Percentiles rank a stretch among this genome's conserved stretches.
Conservation (phyloP, 2,113 vertebrate species). For the Myiopsitta monachus region DNA sequence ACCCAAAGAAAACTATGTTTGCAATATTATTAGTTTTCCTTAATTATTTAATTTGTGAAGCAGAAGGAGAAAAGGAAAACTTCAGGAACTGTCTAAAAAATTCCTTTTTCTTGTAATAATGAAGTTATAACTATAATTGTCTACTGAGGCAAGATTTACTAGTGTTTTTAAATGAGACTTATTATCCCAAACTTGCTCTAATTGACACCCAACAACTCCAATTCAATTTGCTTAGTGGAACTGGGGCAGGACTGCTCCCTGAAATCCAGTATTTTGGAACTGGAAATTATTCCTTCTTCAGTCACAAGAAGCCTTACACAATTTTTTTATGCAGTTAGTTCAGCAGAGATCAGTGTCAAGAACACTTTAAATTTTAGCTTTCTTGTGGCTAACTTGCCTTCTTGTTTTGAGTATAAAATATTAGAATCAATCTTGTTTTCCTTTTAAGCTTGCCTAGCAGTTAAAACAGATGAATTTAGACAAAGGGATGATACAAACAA, state of each 20-base stretch:
- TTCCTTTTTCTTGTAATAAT: background rate
- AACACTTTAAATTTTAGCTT: background rate
- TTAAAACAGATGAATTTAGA: background rate
- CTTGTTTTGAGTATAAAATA: background rate
- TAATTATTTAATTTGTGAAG: background rate
- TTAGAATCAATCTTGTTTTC: background rate
- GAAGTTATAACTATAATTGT: background rate
- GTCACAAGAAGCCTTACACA: background rate
- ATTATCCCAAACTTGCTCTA: background rate
- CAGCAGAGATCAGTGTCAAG: background rate
- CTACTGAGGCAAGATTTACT: background rate
- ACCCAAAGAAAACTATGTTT: background rate
- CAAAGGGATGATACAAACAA: background rate
- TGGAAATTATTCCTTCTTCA: background rate
- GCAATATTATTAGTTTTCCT: background rate
- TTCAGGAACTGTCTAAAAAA: background rate
- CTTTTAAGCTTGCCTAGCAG: background rate
- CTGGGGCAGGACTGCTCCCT: background rate
- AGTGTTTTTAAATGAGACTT: background rate
- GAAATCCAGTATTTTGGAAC: background rate
- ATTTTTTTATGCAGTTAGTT: background rate
- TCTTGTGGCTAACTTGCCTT: background rate
- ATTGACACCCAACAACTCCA: background rate
- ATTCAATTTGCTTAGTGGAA: background rate
- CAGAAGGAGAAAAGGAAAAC: background rate